Conservation (phyloP, 2,113 vertebrate genomes). For the Austrofundulus limnaeus region DNA sequence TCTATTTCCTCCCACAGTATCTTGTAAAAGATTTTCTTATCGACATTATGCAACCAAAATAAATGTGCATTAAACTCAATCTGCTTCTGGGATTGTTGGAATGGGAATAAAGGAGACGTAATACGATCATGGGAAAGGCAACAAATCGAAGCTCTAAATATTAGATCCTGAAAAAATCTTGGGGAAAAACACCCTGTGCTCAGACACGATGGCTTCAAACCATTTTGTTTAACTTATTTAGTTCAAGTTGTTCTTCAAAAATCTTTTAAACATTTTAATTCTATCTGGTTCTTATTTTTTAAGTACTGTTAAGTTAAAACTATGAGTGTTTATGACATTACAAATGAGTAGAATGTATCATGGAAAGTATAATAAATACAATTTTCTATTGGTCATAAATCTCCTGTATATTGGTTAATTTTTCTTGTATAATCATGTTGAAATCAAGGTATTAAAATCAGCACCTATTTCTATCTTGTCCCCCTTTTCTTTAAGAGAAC, state of each 20-base stretch:
- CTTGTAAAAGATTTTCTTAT: slow-evolving; percentile 80
- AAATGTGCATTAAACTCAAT: slow-evolving; percentile 83
- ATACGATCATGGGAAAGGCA: not conserved
- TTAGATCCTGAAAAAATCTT: slow-evolving; percentile 67
- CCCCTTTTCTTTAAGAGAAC: slow-evolving; percentile 47
- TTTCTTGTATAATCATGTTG: slow-evolving; percentile 78
- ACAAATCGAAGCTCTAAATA: slow-evolving; percentile 48
- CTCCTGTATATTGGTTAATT: slow-evolving; percentile 80
- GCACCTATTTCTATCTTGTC: slow-evolving; percentile 71
- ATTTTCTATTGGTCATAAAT: slow-evolving; percentile 79
- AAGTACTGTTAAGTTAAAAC: slow-evolving; percentile 80
- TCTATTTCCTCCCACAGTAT: slow-evolving; percentile 79
- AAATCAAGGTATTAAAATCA: slow-evolving; percentile 77
- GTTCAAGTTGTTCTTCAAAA: slow-evolving; percentile 67
- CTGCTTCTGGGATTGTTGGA: slow-evolving; percentile 69
- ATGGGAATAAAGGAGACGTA: slow-evolving; percentile 23
- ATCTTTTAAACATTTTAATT: slow-evolving; percentile 67
- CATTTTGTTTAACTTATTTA: slow-evolving; percentile 72
- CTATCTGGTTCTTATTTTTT: slow-evolving; percentile 78
- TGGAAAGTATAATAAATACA: slow-evolving; percentile 83
- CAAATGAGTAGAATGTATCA: slow-evolving; percentile 83
- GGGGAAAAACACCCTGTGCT: slow-evolving; percentile 76
- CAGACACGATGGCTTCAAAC: slow-evolving; percentile 74
- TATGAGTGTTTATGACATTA: slow-evolving; percentile 80
- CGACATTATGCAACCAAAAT: slow-evolving; percentile 86